Evolutionary conservation across 2,888 invertebrate species (phyloP).

Genomic region (Hirudinaria manillensis): DNA sequence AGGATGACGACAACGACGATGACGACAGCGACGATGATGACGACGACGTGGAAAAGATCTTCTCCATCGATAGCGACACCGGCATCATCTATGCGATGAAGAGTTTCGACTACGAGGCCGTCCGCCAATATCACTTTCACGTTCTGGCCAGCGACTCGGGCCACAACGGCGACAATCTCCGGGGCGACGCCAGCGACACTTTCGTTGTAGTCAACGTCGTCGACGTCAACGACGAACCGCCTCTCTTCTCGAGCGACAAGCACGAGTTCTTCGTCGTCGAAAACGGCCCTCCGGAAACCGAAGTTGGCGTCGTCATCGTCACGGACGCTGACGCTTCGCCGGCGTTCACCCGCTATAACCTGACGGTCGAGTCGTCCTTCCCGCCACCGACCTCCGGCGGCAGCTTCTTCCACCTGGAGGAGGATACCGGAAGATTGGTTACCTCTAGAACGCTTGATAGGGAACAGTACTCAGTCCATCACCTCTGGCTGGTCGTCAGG

Average conservation of each 20-base stretch:
- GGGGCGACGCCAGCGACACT: constrained; percentile 8
- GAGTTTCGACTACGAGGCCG: constrained; percentile 39
- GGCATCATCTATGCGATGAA: constrained; percentile 43
- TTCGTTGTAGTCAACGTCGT: constrained; percentile 33
- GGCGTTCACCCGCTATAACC: constrained; percentile 31
- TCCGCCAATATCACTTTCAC: constrained; percentile 23
- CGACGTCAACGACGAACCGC: constrained; percentile 38
- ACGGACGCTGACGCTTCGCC: constrained; percentile 34
- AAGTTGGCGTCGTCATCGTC: constrained; percentile 34
- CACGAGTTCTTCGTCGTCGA: constrained; percentile 35
- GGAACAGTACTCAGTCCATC: constrained; percentile 34
- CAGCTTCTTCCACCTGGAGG: constrained; percentile 29
- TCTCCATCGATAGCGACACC: constrained; percentile 37
- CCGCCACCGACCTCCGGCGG: constrained; percentile 26
- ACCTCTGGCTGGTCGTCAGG: constrained; percentile 32
- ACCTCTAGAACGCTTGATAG: constrained; percentile 33
- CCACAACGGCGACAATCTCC: not conserved
- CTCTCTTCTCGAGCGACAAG: constrained; percentile 32
- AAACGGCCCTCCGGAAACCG: constrained; percentile 33
- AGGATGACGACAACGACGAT: not conserved
- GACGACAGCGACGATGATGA: constrained; percentile 17
- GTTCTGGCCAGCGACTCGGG: constrained; percentile 36
- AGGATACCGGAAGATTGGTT: constrained; percentile 18
- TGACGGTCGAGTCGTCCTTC: constrained; percentile 31
- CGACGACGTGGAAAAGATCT: not conserved